Evolutionary conservation across 2,113 vertebrate genomes (phyloP).

Genomic region (Nycticebus coucang): DNA sequence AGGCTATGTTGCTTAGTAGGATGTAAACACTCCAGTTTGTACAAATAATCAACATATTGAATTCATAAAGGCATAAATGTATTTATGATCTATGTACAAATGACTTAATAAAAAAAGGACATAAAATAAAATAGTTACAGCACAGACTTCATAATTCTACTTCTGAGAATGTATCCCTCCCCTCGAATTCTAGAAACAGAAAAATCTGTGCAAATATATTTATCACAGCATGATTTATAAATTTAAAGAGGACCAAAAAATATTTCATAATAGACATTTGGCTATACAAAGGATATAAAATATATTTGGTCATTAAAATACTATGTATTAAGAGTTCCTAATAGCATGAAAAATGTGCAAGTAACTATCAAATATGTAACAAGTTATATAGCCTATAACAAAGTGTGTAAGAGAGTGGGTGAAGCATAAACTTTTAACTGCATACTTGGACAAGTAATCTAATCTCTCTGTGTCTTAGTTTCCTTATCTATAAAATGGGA

Average conservation of each 20-base stretch:
- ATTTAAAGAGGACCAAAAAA: neutral
- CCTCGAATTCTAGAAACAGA: neutral
- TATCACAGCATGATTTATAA: neutral
- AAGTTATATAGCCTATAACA: neutral
- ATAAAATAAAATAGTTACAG: neutral
- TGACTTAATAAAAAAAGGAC: too few relatives aligned
- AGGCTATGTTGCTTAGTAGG: too few relatives aligned
- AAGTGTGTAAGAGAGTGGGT: neutral
- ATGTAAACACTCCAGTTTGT: too few relatives aligned
- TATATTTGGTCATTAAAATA: constrained; percentile 22
- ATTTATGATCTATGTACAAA: too few relatives aligned
- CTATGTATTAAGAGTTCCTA: neutral
- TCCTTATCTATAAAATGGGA: constrained; percentile 16
- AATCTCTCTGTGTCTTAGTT: neutral
- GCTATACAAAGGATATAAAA: neutral
- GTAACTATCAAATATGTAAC: neutral
- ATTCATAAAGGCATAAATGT: too few relatives aligned
- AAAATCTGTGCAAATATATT: constrained; percentile 1
- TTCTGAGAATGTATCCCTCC: neutral
- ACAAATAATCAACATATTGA: too few relatives aligned
- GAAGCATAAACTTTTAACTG: neutral
- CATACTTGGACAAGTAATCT: neutral
- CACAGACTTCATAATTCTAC: neutral
- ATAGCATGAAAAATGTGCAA: neutral
- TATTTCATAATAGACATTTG: neutral